A percentile compares a stretch with the other conserved stretches of the same genome.
phyloP scores from a whole-genome alignment of 2,888 invertebrate genomes.

The Brenthis hecate region DNA sequence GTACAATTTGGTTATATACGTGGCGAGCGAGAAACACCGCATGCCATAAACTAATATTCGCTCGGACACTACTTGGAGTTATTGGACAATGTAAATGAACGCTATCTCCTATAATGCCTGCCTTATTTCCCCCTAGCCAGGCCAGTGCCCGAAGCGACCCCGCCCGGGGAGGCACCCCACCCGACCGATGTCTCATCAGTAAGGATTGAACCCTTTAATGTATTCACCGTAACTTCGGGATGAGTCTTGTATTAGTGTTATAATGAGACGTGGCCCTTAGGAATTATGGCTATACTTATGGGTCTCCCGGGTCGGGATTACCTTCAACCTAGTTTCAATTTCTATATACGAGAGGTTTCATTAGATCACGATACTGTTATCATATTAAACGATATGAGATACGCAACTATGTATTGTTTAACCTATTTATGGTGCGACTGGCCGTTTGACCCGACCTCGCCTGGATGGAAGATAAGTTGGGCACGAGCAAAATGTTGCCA shows the following conservation, averaged over 20 bases:
- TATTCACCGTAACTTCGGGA: slow-evolving; percentile 82
- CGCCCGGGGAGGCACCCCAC: slow-evolving; percentile 66
- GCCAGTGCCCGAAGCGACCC: slow-evolving; percentile 69
- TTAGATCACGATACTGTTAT: slow-evolving; percentile 46
- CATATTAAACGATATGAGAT: slow-evolving; percentile 32
- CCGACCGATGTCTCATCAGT: slow-evolving; percentile 80
- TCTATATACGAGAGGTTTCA: slow-evolving; percentile 68
- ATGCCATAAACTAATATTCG: slow-evolving; percentile 80
- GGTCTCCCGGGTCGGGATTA: slow-evolving; percentile 71
- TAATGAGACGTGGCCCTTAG: slow-evolving; percentile 82
- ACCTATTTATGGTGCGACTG: slow-evolving; percentile 2
- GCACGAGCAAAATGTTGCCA: background rate
- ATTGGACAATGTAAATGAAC: slow-evolving; percentile 84
- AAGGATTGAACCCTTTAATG: slow-evolving; percentile 83
- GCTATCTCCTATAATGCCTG: slow-evolving; percentile 82
- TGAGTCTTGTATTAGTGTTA: slow-evolving; percentile 83
- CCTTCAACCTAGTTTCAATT: slow-evolving; percentile 77
- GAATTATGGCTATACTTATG: slow-evolving; percentile 80
- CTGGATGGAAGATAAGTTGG: background rate
- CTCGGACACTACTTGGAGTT: slow-evolving; percentile 82
- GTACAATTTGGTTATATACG: slow-evolving; percentile 39
- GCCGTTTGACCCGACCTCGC: background rate
- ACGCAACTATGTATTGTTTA: slow-evolving; percentile 17
- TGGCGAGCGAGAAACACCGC: slow-evolving; percentile 54
- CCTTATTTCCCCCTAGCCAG: slow-evolving; percentile 74